A percentile compares a stretch with the other conserved stretches of the same genome.
Conservation (phyloP, 2,113 vertebrate genomes). For the Dasypus novemcinctus region DNA sequence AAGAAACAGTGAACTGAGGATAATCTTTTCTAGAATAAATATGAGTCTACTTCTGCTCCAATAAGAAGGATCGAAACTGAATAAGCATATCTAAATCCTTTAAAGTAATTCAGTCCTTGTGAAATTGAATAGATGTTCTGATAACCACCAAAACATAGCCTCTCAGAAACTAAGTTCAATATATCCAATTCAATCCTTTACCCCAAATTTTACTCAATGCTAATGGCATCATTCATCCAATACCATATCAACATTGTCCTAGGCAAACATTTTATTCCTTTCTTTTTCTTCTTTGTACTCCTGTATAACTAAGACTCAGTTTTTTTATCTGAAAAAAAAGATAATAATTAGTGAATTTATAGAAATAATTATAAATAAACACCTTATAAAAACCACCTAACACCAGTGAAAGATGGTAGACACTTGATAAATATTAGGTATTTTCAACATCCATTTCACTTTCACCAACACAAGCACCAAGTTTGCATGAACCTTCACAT, state of each 20-base stretch:
- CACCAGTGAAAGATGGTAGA: background rate
- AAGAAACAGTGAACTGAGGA: constrained; percentile 49
- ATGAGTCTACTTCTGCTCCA: constrained; percentile 58
- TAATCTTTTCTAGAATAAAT: constrained; percentile 62
- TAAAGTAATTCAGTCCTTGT: constrained; percentile 58
- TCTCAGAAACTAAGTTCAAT: constrained; percentile 36
- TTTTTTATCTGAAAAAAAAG: background rate
- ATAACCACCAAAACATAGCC: constrained; percentile 55
- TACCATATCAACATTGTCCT: background rate
- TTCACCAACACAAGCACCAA: background rate
- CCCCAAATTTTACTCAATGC: background rate
- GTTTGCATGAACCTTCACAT: background rate
- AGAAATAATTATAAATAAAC: background rate
- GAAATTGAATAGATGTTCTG: constrained; percentile 71
- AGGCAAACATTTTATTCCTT: background rate
- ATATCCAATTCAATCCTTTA: constrained; percentile 40
- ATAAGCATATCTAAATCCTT: constrained; percentile 55
- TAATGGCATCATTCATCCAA: constrained; percentile 17
- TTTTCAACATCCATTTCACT: background rate
- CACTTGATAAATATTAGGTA: background rate
- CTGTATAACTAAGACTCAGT: background rate
- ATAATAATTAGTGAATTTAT: background rate
- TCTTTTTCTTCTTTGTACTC: background rate
- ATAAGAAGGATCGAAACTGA: constrained; percentile 51
- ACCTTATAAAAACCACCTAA: background rate